phyloP scores from a whole-genome alignment of 1,140 invertebrate genomes.

The Plutomurus gul region DNA sequence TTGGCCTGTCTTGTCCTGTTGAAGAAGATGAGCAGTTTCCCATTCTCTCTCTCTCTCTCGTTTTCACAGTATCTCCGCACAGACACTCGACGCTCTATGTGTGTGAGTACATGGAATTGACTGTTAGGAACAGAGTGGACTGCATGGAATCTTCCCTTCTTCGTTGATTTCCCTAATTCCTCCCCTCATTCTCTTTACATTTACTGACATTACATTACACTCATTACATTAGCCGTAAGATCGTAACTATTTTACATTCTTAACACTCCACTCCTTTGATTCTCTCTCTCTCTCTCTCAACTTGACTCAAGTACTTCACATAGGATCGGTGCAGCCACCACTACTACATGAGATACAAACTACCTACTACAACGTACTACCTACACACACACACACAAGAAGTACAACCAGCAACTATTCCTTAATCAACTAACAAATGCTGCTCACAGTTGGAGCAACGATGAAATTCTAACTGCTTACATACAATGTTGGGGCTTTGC shows the following conservation, averaged over 20 bases:
- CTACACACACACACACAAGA: neutral
- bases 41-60: neutral
- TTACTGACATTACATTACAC: neutral
- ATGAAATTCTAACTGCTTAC: neutral
- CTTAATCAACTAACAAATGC: too few species aligned
- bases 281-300: neutral
- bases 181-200: neutral
- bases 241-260: neutral
- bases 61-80: neutral
- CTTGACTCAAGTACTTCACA: too few species aligned
- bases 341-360: neutral
- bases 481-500: too few species aligned
- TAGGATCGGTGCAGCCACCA: too few species aligned
- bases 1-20: neutral
- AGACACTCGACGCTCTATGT: too few species aligned
- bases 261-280: slow-evolving; percentile 19
- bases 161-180: neutral
- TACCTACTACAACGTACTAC: too few species aligned
- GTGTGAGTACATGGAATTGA: too few species aligned
- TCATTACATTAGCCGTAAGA: neutral
- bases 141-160: too few species aligned
- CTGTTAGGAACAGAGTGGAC: too few species aligned
- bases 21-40: neutral
- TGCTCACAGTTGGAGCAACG: neutral
- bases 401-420: neutral